phyloP scores from a whole-genome alignment of 1,140 invertebrate species.

The Oscheius sp. region DNA sequence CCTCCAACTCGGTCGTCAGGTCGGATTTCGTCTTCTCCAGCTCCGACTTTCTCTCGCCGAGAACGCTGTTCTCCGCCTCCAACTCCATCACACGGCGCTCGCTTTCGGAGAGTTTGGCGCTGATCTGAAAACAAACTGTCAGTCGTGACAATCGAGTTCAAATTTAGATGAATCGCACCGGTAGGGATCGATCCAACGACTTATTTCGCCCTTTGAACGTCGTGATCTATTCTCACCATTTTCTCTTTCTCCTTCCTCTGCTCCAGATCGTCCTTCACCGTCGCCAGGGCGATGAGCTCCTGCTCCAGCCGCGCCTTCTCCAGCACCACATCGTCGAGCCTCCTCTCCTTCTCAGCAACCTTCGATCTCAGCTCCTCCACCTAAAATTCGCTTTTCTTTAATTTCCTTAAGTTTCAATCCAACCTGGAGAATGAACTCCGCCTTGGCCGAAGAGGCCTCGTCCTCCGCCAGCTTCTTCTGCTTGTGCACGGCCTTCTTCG shows the following conservation, averaged over 20 bases:
- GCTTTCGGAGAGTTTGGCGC: not conserved
- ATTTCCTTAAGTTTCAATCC: not conserved
- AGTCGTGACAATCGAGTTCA: too few species aligned
- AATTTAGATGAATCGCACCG: too few species aligned
- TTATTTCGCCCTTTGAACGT: too few species aligned
- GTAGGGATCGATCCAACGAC: too few species aligned
- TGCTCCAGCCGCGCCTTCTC: constrained; percentile 5
- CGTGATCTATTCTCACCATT: not conserved
- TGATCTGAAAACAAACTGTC: too few species aligned
- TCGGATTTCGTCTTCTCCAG: not conserved
- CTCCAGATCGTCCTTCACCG: constrained; percentile 13
- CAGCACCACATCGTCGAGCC: not conserved
- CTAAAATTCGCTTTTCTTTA: not conserved
- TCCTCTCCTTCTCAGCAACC: constrained; percentile 12
- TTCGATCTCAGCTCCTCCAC: not conserved
- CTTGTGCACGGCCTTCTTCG: not conserved
- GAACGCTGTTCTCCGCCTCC: not conserved
- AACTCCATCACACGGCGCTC: not conserved
- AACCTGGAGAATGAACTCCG: not conserved
- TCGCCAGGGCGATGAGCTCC: not conserved
- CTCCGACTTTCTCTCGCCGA: not conserved
- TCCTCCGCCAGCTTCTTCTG: constrained; percentile 4
- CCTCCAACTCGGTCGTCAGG: constrained; percentile 1
- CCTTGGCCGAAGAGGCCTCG: not conserved
- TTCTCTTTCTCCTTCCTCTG: constrained; percentile 12